phyloP scores from a whole-genome alignment of 2,797 vertebrate genomes.

The Gymnothorax javanicus region DNA sequence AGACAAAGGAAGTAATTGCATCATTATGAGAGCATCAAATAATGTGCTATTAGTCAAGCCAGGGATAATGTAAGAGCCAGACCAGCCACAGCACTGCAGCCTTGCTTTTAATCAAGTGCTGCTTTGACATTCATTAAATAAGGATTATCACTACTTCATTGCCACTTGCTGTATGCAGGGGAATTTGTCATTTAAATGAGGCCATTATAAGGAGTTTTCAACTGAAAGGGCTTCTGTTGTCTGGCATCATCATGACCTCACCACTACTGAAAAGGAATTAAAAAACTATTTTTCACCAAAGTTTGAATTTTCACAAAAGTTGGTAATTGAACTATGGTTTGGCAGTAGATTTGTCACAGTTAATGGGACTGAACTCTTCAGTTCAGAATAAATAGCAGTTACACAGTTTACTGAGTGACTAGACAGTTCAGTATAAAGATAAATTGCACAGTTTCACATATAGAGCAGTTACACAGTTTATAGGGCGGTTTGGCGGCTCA shows the following conservation, averaged over 20 bases:
- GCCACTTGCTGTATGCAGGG: slow-evolving; percentile 60
- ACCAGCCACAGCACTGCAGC: slow-evolving; percentile 50
- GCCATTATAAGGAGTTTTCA: slow-evolving; percentile 57
- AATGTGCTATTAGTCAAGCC: slow-evolving; percentile 49
- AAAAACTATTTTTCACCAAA: background rate
- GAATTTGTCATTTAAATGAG: slow-evolving; percentile 66
- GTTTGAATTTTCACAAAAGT: background rate
- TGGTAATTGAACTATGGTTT: background rate
- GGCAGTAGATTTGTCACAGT: background rate
- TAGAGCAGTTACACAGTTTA: no score
- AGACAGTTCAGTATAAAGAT: background rate
- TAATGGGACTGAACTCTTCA: background rate
- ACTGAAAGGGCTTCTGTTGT: slow-evolving; percentile 30
- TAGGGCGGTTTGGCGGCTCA: background rate
- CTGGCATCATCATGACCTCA: slow-evolving; percentile 38
- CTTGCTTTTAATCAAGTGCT: slow-evolving; percentile 69
- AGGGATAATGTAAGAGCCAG: slow-evolving; percentile 49
- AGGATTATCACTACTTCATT: slow-evolving; percentile 63
- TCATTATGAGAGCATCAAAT: slow-evolving; percentile 58
- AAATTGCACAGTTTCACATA: background rate
- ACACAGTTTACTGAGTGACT: background rate
- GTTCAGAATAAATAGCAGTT: background rate
- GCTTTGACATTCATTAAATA: slow-evolving; percentile 69
- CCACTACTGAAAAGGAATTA: background rate
- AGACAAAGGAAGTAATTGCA: slow-evolving; percentile 25